Evolutionary conservation across 2,113 vertebrate genomes (phyloP).

Genomic region (Bungarus multicinctus): DNA sequence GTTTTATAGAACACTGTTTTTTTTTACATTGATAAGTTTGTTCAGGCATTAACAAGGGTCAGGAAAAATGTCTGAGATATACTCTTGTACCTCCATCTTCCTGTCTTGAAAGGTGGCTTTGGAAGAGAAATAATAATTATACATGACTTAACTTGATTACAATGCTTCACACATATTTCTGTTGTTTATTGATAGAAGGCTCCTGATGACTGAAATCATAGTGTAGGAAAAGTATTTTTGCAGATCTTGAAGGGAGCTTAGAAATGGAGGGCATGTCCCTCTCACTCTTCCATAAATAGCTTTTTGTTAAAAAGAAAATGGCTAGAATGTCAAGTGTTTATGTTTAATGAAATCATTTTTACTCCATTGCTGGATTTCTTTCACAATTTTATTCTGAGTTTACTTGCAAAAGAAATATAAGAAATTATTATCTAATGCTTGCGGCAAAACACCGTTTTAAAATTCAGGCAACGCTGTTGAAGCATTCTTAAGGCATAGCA

Average conservation of each 20-base stretch:
- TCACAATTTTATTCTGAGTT: fast-evolving
- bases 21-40: background rate
- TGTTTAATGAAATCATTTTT: background rate
- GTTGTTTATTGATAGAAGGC: background rate
- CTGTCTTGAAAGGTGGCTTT: background rate
- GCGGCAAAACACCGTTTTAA: background rate
- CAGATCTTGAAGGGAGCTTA: background rate
- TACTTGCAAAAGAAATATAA: background rate
- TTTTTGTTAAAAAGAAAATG: background rate
- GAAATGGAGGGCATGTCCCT: background rate
- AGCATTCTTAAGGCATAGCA: background rate
- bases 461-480: background rate
- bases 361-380: background rate
- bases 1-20: background rate
- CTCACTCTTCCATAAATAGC: background rate
- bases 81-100: background rate
- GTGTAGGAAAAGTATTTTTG: background rate
- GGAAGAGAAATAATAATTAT: background rate
- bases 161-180: background rate
- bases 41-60: background rate
- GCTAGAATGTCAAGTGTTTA: background rate
- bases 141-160: background rate
- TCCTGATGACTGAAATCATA: background rate
- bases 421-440: background rate
- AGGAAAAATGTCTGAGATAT: background rate